Percentiles rank a stretch among this genome's conserved stretches.
Evolutionary conservation across 2,888 invertebrate genomes (phyloP).

Genomic region (Trissolcus brochymenae): DNA sequence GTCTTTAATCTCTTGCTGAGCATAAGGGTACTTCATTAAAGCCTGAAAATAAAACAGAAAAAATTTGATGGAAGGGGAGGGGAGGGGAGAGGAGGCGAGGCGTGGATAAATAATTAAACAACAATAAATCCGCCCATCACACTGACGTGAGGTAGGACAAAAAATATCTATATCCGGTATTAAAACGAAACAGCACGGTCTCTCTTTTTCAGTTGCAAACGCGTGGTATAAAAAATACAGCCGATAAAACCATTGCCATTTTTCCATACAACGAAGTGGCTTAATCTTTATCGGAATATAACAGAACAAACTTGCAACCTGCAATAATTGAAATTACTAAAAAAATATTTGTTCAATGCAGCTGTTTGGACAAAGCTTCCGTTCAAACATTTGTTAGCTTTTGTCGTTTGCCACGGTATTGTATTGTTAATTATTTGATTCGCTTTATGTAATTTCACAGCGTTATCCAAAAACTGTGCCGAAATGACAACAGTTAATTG

Average conservation of each 20-base stretch:
- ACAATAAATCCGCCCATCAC: background rate
- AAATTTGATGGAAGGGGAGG: too few species aligned
- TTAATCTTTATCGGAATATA: constrained; percentile 26
- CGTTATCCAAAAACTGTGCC: constrained; percentile 42
- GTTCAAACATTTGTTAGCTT: constrained; percentile 1
- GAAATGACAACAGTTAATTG: constrained; percentile 27
- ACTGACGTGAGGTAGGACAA: background rate
- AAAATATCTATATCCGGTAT: constrained; percentile 6
- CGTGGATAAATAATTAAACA: constrained; percentile 9
- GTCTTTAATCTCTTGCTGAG: constrained; percentile 12
- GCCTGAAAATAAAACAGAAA: background rate
- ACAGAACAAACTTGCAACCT: constrained; percentile 4
- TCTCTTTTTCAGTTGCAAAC: background rate
- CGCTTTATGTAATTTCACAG: constrained; percentile 38
- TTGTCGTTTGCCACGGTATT: constrained; percentile 5
- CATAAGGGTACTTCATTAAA: constrained; percentile 17
- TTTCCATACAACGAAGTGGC: constrained; percentile 27
- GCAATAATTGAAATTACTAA: constrained; percentile 25
- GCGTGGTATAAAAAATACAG: background rate
- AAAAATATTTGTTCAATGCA: constrained; percentile 9
- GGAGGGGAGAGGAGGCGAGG: background rate
- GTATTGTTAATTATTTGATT: constrained; percentile 40
- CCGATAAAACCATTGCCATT: constrained; percentile 15
- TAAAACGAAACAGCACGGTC: too few species aligned
- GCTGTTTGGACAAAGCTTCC: constrained; percentile 22